Evolutionary conservation across 2,797 vertebrate species (phyloP).

Genomic region (Sylvia borin): DNA sequence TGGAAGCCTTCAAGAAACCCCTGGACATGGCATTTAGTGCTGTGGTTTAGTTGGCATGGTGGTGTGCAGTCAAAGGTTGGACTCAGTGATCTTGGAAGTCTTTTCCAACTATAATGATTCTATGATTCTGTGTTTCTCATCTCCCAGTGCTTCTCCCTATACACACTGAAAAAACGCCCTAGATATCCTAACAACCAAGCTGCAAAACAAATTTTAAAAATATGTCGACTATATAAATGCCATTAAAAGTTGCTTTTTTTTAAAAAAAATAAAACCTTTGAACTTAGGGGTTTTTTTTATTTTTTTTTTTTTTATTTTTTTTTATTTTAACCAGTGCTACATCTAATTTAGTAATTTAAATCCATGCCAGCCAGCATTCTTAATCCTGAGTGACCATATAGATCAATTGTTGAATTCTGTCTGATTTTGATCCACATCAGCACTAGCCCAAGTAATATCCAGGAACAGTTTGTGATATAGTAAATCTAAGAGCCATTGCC

Average conservation of each 20-base stretch:
- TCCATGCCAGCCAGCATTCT: background rate
- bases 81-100: background rate
- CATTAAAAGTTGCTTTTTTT: background rate
- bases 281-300: background rate
- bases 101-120: background rate
- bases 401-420: background rate
- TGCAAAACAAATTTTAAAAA: accelerated
- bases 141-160: background rate
- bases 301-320: background rate
- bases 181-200: background rate
- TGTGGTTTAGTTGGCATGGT: background rate
- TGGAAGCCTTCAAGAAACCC: background rate
- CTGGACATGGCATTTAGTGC: background rate
- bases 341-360: background rate
- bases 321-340: background rate
- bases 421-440: background rate
- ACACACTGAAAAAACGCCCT: background rate
- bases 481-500: background rate
- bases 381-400: background rate
- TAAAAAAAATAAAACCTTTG: background rate
- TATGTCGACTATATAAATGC: background rate
- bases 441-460: background rate
- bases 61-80: background rate
- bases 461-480: background rate
- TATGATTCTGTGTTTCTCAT: background rate